A percentile compares a stretch with the other conserved stretches of the same genome.
Conservation (phyloP, 23 tunicate genomes). For the Ascidia mentula region DNA sequence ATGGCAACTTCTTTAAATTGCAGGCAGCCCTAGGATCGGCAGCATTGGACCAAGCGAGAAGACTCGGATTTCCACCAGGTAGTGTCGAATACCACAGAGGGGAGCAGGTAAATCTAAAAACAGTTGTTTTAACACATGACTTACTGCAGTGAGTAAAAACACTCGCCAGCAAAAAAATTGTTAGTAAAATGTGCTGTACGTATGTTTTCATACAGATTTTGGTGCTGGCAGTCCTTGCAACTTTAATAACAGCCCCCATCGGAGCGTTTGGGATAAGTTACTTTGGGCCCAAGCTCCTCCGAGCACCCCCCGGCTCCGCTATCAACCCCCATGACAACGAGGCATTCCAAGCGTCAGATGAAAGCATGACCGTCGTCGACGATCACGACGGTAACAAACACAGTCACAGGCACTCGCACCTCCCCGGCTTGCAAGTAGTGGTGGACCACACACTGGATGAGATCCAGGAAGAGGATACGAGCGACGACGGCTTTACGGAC, state of each 20-base stretch:
- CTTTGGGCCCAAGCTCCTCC: slow-evolving; percentile 54
- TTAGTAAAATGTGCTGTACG: too few relatives aligned
- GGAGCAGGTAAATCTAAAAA: slow-evolving; percentile 25
- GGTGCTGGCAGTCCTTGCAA: slow-evolving; percentile 70
- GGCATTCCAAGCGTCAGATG: slow-evolving; percentile 8
- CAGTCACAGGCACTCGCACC: background rate
- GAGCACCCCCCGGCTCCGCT: slow-evolving; percentile 10
- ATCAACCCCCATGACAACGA: slow-evolving; percentile 23
- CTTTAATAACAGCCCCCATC: slow-evolving; percentile 79
- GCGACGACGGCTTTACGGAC: slow-evolving; percentile 13
- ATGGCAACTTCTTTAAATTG: too few relatives aligned
- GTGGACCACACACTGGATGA: background rate
- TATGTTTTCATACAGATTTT: slow-evolving; percentile 42
- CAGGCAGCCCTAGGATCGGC: slow-evolving; percentile 81
- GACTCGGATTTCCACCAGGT: too few relatives aligned
- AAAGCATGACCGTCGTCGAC: background rate
- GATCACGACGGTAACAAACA: background rate
- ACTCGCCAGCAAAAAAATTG: too few relatives aligned
- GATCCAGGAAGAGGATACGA: background rate
- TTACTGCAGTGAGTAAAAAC: too few relatives aligned
- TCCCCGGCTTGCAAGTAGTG: background rate
- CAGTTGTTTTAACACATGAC: background rate
- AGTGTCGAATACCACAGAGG: slow-evolving; percentile 38
- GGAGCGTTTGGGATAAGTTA: slow-evolving; percentile 71
- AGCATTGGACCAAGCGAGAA: slow-evolving; percentile 54